Conservation (phyloP, 2,113 vertebrate species). For the Peromyscus leucopus region DNA sequence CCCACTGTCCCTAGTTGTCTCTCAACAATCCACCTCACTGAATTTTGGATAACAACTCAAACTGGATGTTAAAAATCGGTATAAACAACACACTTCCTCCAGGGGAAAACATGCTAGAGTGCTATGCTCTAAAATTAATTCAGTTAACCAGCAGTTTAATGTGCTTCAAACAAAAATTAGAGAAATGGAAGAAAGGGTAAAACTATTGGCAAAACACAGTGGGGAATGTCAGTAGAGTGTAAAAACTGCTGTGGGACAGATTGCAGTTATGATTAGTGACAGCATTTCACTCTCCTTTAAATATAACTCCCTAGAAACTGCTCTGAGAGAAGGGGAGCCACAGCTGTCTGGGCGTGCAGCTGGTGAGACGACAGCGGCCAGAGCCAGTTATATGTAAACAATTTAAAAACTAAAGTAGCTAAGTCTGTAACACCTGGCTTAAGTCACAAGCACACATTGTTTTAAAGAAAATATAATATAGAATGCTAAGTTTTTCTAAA, state of each 20-base stretch:
- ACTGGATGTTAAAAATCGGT: not conserved
- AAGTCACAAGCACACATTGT: not conserved
- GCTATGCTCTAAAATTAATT: conserved; percentile 41
- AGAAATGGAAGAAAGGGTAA: conserved; percentile 66
- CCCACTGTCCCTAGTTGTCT: not conserved
- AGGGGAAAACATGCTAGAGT: conserved; percentile 8
- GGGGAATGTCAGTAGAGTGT: conserved; percentile 58
- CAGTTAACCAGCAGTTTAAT: conserved; percentile 53
- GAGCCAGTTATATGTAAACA: not conserved
- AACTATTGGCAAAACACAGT: conserved; percentile 65
- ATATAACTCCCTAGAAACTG: conserved; percentile 58
- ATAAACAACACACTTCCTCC: not conserved
- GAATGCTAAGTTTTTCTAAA: not conserved
- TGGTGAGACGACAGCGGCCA: not conserved
- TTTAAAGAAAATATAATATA: conserved; percentile 19
- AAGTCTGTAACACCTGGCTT: conserved; percentile 21
- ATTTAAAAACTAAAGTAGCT: conserved; percentile 23
- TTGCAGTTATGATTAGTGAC: conserved; percentile 68
- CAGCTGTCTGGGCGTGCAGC: conserved; percentile 19
- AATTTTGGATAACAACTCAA: not conserved
- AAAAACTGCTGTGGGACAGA: conserved; percentile 52
- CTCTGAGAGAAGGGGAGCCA: not conserved
- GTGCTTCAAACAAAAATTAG: conserved; percentile 67
- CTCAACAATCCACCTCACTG: not conserved
- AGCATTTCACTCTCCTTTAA: conserved; percentile 73